These are phyloP conservation scores for Brenthis daphne DNA, from an alignment of 2,888 invertebrate genomes.

Conservation along the genomic window DNA sequence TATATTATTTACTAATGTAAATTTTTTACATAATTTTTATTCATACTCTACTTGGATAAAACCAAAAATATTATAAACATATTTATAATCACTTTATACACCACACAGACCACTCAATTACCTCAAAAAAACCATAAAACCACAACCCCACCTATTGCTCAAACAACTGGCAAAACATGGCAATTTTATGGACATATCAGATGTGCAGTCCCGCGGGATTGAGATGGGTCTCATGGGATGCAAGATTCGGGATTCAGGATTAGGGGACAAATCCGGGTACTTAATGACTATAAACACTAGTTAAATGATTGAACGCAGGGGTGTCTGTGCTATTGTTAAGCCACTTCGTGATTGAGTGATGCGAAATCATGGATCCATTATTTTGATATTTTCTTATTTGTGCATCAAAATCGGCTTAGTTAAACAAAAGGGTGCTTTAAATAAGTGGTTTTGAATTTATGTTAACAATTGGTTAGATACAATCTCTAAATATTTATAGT, in stretches of 20 bases:
- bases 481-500: background rate
- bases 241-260: slow-evolving; percentile 36
- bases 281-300: slow-evolving; percentile 76
- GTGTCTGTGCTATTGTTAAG: slow-evolving; percentile 26
- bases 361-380: slow-evolving; percentile 4
- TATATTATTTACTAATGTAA: no score
- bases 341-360: slow-evolving; percentile 7
- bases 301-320: slow-evolving; percentile 70
- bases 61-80: no score
- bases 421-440: background rate
- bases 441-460: background rate
- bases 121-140: slow-evolving; percentile 36
- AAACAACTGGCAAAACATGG: slow-evolving; percentile 55
- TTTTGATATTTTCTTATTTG: slow-evolving; percentile 18
- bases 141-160: slow-evolving; percentile 50
- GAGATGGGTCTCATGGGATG: slow-evolving; percentile 48
- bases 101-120: slow-evolving; percentile 15
- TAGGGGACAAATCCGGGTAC: slow-evolving; percentile 45
- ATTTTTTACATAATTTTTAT: no score
- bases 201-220: slow-evolving; percentile 46
- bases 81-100: background rate
- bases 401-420: background rate
- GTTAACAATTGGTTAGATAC: background rate
- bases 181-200: slow-evolving; percentile 51
- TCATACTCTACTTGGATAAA: no score